Evolutionary conservation across 1,140 invertebrate species (phyloP).

Genomic region (Acromyrmex heyeri): DNA sequence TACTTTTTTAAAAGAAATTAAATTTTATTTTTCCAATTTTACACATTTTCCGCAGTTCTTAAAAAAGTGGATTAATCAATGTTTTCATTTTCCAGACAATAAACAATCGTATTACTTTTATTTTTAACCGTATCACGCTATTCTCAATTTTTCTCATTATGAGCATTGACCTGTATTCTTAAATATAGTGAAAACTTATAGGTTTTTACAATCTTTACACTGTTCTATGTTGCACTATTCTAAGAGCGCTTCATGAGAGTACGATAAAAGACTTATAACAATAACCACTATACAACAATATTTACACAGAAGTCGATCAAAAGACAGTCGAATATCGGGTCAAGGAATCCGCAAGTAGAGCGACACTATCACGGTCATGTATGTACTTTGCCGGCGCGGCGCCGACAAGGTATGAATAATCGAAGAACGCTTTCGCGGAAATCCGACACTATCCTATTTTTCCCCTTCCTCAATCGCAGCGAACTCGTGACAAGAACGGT

Average conservation of each 20-base stretch:
- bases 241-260: neutral
- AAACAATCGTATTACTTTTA: neutral
- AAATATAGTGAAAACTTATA: neutral
- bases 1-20: neutral
- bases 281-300: conserved; percentile 15
- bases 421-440: conserved; percentile 54
- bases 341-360: conserved; percentile 50
- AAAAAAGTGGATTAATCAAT: neutral
- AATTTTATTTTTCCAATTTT: neutral
- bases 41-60: neutral
- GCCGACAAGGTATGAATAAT: conserved; percentile 63
- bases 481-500: conserved; percentile 28
- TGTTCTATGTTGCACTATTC: neutral
- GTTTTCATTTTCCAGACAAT: neutral
- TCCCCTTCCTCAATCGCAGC: conserved; percentile 3
- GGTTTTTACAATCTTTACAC: conserved; percentile 24
- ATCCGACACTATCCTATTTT: conserved; percentile 60
- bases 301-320: conserved; percentile 34
- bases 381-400: conserved; percentile 3
- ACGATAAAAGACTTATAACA: neutral
- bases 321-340: conserved; percentile 46
- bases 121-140: neutral
- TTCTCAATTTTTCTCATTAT: neutral
- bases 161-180: neutral
- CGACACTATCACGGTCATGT: neutral